Evolutionary conservation across 2,888 invertebrate species (phyloP).

Genomic region (Thera britannica): DNA sequence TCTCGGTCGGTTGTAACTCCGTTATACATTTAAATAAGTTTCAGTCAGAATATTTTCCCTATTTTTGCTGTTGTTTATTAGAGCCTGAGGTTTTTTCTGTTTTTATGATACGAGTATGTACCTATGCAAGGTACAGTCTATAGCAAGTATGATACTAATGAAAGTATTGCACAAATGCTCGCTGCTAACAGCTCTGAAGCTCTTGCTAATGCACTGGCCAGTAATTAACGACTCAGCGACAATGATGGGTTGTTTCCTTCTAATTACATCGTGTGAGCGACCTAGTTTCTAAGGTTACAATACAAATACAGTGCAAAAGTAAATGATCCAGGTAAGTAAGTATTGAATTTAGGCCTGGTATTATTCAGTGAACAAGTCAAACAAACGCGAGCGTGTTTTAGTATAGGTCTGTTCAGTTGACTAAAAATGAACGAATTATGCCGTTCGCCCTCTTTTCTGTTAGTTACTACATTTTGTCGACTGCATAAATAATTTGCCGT

Average conservation of each 20-base stretch:
- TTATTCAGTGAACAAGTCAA: too few relatives aligned
- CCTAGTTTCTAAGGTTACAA: conserved; percentile 2
- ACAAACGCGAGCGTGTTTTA: too few relatives aligned
- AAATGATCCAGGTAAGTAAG: too few relatives aligned
- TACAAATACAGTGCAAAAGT: too few relatives aligned
- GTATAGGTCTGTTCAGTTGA: too few relatives aligned
- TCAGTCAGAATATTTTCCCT: not conserved
- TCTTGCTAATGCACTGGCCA: conserved; percentile 47
- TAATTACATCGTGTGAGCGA: conserved; percentile 49
- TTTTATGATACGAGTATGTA: too few relatives aligned
- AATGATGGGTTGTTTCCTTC: conserved; percentile 30
- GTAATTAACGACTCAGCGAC: conserved; percentile 52
- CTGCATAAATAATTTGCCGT: too few relatives aligned
- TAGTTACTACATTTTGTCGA: too few relatives aligned
- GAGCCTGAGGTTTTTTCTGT: too few relatives aligned
- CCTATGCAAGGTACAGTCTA: not conserved
- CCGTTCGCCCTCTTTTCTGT: too few relatives aligned
- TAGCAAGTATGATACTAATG: conserved; percentile 20
- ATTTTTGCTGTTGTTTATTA: not conserved
- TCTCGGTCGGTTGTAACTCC: not conserved
- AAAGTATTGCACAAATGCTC: conserved; percentile 24
- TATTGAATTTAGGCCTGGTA: too few relatives aligned
- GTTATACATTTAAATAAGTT: not conserved
- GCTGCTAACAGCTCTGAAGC: conserved; percentile 46
- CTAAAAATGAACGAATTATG: too few relatives aligned